These are phyloP conservation scores for Castor canadensis DNA, from an alignment of 2,113 vertebrate genomes.

Conservation along the genomic window DNA sequence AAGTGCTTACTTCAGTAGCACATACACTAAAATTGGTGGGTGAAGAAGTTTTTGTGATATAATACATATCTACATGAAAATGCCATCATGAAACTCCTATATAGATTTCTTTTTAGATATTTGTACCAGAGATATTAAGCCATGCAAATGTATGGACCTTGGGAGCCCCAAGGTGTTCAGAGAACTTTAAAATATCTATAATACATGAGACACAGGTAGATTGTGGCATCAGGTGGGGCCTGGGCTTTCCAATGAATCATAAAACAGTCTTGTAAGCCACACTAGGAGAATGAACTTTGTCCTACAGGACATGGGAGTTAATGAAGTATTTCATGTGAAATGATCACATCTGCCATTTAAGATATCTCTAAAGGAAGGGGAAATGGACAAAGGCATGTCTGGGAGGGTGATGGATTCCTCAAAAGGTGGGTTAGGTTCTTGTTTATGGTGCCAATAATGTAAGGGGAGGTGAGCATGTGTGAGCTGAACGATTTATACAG, in stretches of 20 bases:
- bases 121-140: not conserved
- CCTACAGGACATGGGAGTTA: not conserved
- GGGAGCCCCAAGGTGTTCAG: not conserved
- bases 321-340: conserved; percentile 6
- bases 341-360: not conserved
- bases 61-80: too few species aligned
- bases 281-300: not conserved
- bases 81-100: too few species aligned
- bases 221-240: not conserved
- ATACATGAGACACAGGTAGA: not conserved
- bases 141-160: not conserved
- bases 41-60: too few species aligned
- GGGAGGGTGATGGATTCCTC: not conserved
- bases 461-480: not conserved
- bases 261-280: not conserved
- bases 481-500: not conserved
- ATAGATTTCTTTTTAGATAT: too few species aligned
- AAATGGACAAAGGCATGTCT: not conserved
- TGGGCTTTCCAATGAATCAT: not conserved
- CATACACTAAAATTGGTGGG: too few species aligned
- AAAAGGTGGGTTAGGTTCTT: not conserved
- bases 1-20: too few species aligned
- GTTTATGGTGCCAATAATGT: not conserved
- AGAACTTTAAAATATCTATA: not conserved
- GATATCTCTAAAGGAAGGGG: not conserved